A percentile compares a stretch with the other conserved stretches of the same genome.
phyloP scores from a whole-genome alignment of 35 echinoderm and acorn worm species.

The Strongylocentrotus purpuratus region DNA sequence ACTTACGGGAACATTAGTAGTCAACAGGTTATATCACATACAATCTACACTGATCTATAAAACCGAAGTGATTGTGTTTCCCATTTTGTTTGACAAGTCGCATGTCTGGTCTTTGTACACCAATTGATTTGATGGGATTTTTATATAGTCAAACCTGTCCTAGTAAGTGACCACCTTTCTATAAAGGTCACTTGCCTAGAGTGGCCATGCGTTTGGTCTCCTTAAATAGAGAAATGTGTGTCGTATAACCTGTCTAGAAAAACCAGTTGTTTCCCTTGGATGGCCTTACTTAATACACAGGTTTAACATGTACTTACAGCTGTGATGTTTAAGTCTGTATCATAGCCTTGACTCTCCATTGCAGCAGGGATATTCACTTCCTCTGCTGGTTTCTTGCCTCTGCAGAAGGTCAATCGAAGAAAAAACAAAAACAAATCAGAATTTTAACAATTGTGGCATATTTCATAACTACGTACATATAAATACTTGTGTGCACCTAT shows the following conservation, averaged over 20 bases:
- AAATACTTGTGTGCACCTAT: background rate
- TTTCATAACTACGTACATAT: background rate
- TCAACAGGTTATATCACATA: background rate
- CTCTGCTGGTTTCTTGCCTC: background rate
- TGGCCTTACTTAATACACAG: background rate
- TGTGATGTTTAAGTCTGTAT: slow-evolving; percentile 4
- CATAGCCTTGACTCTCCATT: slow-evolving; percentile 7
- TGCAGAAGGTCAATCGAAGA: background rate
- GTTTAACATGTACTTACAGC: background rate
- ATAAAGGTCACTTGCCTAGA: background rate
- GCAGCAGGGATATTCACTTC: background rate
- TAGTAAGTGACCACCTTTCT: too few relatives aligned
- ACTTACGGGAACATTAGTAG: background rate
- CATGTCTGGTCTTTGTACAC: background rate
- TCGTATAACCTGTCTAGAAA: too few relatives aligned
- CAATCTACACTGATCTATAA: background rate
- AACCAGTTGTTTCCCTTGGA: too few relatives aligned
- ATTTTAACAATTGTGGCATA: background rate
- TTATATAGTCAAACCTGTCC: too few relatives aligned
- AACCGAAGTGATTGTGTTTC: background rate
- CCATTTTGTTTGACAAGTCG: too few relatives aligned
- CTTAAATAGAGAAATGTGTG: too few relatives aligned
- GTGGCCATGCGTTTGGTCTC: background rate
- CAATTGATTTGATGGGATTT: too few relatives aligned
- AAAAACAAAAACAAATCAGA: background rate